phyloP scores from a whole-genome alignment of 2,888 invertebrate genomes.

The Chironomus riparius region DNA sequence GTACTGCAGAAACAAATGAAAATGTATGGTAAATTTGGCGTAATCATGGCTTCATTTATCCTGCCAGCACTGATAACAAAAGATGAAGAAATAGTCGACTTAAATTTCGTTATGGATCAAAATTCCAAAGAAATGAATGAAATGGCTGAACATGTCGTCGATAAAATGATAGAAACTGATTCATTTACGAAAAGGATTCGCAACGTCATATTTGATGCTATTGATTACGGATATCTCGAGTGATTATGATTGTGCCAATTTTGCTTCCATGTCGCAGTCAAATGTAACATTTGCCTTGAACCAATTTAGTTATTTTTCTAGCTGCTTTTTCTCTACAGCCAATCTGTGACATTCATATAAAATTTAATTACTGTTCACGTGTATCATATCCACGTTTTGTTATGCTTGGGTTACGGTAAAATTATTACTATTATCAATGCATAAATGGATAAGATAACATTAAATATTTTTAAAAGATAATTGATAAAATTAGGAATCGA shows the following conservation, averaged over 20 bases:
- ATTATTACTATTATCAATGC: no score
- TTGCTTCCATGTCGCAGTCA: not conserved
- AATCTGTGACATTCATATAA: no score
- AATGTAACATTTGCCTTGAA: no score
- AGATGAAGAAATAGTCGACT: constrained; percentile 16
- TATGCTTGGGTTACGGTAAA: no score
- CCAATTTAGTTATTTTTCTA: no score
- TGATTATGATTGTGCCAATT: not conserved
- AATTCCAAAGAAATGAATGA: not conserved
- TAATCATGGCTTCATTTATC: constrained; percentile 19
- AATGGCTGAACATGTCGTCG: not conserved
- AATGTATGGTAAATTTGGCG: constrained; percentile 27
- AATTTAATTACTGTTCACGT: no score
- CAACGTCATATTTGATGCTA: not conserved
- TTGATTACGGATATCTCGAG: not conserved
- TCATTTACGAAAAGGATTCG: not conserved
- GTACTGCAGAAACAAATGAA: constrained; percentile 28
- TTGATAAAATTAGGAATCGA: no score
- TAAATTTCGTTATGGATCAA: constrained; percentile 22
- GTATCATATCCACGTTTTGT: no score
- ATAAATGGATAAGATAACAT: no score
- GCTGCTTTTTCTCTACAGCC: no score
- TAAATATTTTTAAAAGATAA: no score
- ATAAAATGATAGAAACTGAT: not conserved
- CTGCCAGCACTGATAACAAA: constrained; percentile 23